Evolutionary conservation across 2,113 vertebrate genomes (phyloP).

Genomic region (Motacilla tschutschensis): DNA sequence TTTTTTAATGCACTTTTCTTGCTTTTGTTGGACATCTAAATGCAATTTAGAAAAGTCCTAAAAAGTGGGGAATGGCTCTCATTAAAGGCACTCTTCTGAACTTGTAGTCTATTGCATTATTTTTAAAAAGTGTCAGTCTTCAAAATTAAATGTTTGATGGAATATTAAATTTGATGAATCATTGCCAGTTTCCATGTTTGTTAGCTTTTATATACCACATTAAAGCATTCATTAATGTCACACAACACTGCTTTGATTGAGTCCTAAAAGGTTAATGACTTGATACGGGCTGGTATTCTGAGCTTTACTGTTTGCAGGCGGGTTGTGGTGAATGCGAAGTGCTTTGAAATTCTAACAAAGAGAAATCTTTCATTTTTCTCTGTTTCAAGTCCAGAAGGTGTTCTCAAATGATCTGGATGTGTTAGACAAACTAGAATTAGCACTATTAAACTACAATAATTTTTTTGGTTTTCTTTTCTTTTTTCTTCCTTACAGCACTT

Average conservation of each 20-base stretch:
- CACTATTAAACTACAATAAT: background rate
- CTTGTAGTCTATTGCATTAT: constrained; percentile 37
- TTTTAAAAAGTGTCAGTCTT: constrained; percentile 52
- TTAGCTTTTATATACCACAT: constrained; percentile 72
- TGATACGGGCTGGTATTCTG: constrained; percentile 58
- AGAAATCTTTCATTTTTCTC: constrained; percentile 32
- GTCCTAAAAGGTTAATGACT: constrained; percentile 76
- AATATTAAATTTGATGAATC: constrained; percentile 79
- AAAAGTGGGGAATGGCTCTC: constrained; percentile 1
- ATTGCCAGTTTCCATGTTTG: constrained; percentile 62
- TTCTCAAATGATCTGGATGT: background rate
- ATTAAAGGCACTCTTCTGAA: constrained; percentile 36
- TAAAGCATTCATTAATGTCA: constrained; percentile 77
- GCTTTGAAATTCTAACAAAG: constrained; percentile 59
- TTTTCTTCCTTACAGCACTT: background rate
- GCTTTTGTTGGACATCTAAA: background rate
- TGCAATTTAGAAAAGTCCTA: constrained; percentile 9
- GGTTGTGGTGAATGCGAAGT: constrained; percentile 36
- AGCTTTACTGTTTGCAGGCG: constrained; percentile 40
- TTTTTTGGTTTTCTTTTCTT: background rate
- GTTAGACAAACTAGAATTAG: background rate
- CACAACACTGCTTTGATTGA: constrained; percentile 70
- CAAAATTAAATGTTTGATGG: constrained; percentile 66
- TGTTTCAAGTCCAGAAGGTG: constrained; percentile 3
- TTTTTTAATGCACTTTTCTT: constrained; percentile 41